Evolutionary conservation across 2,797 vertebrate genomes (phyloP), one percentile per base, ranked within the genome.

Genomic region (Melopsittacus undulatus): DNA sequence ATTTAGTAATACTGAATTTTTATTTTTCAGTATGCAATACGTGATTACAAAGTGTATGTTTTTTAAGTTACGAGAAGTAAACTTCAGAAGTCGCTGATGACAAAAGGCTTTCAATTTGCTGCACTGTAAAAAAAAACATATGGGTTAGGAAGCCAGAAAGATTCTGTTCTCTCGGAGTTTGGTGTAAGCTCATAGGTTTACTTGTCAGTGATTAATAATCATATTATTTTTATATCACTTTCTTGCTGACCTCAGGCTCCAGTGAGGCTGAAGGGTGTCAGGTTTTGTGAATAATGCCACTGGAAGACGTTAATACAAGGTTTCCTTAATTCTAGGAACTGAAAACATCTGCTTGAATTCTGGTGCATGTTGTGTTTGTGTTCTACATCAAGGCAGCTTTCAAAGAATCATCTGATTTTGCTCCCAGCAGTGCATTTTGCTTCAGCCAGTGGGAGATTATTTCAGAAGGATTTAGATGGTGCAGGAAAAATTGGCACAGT

Each of bases 271-370:
- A 89, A 95, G 51, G 27, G 40, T 2, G 4, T 68, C 62, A 48
- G 17, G 20, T 76, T 91, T 94, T 84, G 40, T 79, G 62, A 90
- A 19, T 74, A 90, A 73, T 48, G 11, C 29, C 38, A 34, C 34
- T 77, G 38, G 22, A 88, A 93, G 48, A 67, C 17, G 26, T 77
- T 79, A 91, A 79, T 78, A 73, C 20, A 81, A 83, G 86, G 9
- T 94, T 91, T 83, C 29, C 24, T 79, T 92, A 89, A 88, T 92
- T 74, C 79, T 88, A 63, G 83, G 77, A 91, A 92, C 34, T 66
- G 80, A 64, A 94, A 93, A 77, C 51, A 46, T 76, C 51, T 87
- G 67, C 45, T 95, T 84, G 84, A 92, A 52, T 87, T 88, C 51
- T 70, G 13, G 64, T 54, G 32, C 38, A 36, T 61, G 61, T 78